Evolutionary conservation across 2,888 invertebrate genomes (phyloP).

Genomic region (Eumerus sabulonum): DNA sequence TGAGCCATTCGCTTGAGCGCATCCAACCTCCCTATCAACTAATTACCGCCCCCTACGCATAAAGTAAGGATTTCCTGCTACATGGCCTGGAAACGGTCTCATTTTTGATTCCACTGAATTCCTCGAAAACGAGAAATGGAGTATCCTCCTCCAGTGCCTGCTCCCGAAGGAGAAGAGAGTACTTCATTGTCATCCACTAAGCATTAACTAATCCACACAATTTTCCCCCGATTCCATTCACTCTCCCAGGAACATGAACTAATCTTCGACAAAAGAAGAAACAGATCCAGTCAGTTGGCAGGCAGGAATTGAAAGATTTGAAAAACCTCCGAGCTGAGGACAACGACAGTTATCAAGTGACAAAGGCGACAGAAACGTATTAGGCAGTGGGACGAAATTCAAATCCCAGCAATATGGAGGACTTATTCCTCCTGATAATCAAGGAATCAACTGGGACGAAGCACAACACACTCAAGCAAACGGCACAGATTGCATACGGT

Average conservation of each 20-base stretch:
- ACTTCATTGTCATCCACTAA: constrained; percentile 40
- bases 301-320: too few relatives aligned
- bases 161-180: constrained; percentile 34
- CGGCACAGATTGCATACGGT: constrained; percentile 94
- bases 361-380: constrained; percentile 15
- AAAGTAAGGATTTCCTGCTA: constrained; percentile 47
- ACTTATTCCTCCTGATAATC: constrained; percentile 89
- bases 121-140: constrained; percentile 6
- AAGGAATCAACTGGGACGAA: constrained; percentile 92
- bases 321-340: not conserved
- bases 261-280: constrained; percentile 39
- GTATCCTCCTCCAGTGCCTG: not conserved
- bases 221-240: too few relatives aligned
- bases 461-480: constrained; percentile 85
- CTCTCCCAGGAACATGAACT: constrained; percentile 58
- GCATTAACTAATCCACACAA: constrained; percentile 51
- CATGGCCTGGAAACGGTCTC: constrained; percentile 54
- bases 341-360: constrained; percentile 51
- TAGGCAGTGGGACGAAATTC: not conserved
- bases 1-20: not conserved
- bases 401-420: constrained; percentile 84
- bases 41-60: constrained; percentile 46
- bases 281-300: not conserved
- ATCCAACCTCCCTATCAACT: constrained; percentile 5
- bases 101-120: constrained; percentile 39